These are phyloP conservation scores for Tiaroga cobitis DNA, from an alignment of 2,797 vertebrate species.

Conservation along the genomic window DNA sequence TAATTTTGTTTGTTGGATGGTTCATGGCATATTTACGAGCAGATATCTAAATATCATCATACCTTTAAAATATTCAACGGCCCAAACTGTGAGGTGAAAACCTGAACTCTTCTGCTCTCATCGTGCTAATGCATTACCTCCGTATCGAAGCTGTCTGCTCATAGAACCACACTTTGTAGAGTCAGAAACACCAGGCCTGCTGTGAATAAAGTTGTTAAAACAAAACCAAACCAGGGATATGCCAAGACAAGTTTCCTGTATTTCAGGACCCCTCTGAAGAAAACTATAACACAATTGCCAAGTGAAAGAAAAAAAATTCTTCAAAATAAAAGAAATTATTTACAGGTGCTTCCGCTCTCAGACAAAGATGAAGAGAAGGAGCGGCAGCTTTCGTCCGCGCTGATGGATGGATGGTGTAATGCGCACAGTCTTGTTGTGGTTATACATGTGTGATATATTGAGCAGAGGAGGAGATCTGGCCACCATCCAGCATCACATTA, in stretches of 20 bases:
- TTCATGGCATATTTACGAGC: constrained; percentile 34
- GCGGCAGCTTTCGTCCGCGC: background rate
- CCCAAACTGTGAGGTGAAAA: constrained; percentile 26
- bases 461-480: constrained; percentile 36
- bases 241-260: constrained; percentile 5
- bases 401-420: constrained; percentile 41
- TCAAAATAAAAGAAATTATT: constrained; percentile 25
- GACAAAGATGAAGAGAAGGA: background rate
- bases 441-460: constrained; percentile 40
- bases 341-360: background rate
- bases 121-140: constrained; percentile 46
- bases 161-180: constrained; percentile 1
- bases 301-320: constrained; percentile 1
- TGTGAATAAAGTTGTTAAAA: constrained; percentile 36
- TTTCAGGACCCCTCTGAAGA: constrained; percentile 3
- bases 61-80: constrained; percentile 42
- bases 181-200: background rate
- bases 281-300: constrained; percentile 14
- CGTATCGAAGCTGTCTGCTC: constrained; percentile 24
- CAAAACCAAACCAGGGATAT: constrained; percentile 10
- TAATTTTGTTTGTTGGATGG: background rate
- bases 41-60: constrained; percentile 40
- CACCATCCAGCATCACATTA: constrained; percentile 24
- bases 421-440: constrained; percentile 29
- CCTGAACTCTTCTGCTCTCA: constrained; percentile 15